phyloP scores from a whole-genome alignment of 2,797 vertebrate species.

The Dipus sagitta region DNA sequence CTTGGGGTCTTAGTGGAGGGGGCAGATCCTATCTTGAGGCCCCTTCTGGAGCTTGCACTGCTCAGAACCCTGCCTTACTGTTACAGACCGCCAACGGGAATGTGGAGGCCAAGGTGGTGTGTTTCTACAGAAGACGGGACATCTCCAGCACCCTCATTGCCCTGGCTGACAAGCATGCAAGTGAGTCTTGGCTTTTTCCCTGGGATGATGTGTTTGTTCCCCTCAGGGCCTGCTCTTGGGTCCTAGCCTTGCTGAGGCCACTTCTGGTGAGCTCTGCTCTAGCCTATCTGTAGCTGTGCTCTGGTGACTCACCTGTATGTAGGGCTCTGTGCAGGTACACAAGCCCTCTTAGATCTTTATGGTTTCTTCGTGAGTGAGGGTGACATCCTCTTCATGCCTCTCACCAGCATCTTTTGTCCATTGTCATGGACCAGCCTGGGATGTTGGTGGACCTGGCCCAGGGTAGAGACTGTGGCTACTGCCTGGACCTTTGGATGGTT shows the following conservation, averaged over 20 bases:
- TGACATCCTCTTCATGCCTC: not conserved
- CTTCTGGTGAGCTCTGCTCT: not conserved
- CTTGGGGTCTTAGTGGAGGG: not conserved
- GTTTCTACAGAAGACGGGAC: conserved; percentile 98
- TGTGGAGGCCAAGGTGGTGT: conserved; percentile 99
- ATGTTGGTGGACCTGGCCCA: not conserved
- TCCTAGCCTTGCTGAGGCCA: not conserved
- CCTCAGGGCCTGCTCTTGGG: not conserved
- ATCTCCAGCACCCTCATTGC: conserved; percentile 98
- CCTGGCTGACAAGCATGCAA: conserved; percentile 98
- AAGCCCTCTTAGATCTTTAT: not conserved
- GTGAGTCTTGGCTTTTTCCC: conserved; percentile 89
- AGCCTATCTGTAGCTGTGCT: not conserved
- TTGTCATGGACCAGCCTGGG: not conserved
- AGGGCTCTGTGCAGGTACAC: not conserved
- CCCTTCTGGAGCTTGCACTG: not conserved
- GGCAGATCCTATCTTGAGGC: not conserved
- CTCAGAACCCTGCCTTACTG: not conserved
- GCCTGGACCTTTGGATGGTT: no score
- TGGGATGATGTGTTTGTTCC: not conserved
- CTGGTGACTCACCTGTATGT: not conserved
- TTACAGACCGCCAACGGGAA: conserved; percentile 98
- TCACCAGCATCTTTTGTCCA: not conserved
- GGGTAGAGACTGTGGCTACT: not conserved
- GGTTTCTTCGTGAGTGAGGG: not conserved